These are phyloP conservation scores for Halcyon smyrnensis DNA, from an alignment of 2,797 vertebrate genomes.

Conservation along the genomic window DNA sequence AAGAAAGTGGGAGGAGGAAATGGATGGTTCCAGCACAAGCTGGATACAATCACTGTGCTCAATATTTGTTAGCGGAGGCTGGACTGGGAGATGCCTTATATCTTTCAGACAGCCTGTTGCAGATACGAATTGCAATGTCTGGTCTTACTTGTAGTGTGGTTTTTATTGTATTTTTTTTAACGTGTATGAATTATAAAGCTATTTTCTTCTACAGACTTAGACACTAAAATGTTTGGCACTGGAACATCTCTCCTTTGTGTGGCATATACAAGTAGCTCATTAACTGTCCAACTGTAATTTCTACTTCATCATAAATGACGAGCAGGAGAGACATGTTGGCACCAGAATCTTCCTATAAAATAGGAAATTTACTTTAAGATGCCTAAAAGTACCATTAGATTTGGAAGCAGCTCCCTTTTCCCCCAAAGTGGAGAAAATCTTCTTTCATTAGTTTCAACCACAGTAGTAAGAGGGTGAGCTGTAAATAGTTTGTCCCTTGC, in stretches of 20 bases:
- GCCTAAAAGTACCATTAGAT: not conserved
- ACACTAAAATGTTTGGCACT: not conserved
- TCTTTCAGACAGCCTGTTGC: not conserved
- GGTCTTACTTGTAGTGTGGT: not conserved
- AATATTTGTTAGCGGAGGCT: not conserved
- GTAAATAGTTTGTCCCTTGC: not conserved
- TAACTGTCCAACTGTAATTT: not conserved
- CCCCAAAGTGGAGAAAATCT: not conserved
- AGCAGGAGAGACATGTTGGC: not conserved
- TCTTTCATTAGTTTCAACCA: not conserved
- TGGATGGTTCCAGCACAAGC: not conserved
- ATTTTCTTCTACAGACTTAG: not conserved
- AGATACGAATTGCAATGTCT: not conserved
- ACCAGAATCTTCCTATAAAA: not conserved
- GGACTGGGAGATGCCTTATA: not conserved
- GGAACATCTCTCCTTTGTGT: not conserved
- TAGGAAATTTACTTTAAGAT: not conserved
- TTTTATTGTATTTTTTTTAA: not conserved
- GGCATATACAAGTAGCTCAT: not conserved
- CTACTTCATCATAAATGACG: not conserved
- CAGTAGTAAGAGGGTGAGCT: not conserved
- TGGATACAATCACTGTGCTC: not conserved
- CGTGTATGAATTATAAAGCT: not conserved
- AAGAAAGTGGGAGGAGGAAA: conserved; percentile 12
- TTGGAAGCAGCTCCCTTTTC: conserved; percentile 2